Evolutionary conservation across 2,113 vertebrate genomes (phyloP).

Genomic region (Alexandromys fortis): DNA sequence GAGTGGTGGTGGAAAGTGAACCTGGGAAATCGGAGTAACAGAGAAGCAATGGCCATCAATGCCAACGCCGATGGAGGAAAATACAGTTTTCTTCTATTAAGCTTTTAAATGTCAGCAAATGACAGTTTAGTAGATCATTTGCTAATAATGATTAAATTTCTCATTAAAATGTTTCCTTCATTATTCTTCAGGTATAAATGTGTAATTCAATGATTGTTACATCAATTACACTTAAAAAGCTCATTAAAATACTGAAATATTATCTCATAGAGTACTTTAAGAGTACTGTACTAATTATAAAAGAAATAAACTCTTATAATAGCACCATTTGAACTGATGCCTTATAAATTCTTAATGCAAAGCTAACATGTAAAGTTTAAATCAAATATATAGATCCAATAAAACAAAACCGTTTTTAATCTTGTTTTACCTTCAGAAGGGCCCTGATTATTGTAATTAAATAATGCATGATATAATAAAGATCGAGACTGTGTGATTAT

Average conservation of each 20-base stretch:
- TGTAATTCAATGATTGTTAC: slow-evolving; percentile 90
- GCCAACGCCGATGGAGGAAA: slow-evolving; percentile 81
- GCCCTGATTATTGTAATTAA: slow-evolving; percentile 93
- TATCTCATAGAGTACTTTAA: slow-evolving; percentile 89
- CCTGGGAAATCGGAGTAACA: slow-evolving; percentile 70
- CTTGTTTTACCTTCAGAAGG: slow-evolving; percentile 89
- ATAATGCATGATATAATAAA: slow-evolving; percentile 93
- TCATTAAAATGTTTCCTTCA: slow-evolving; percentile 91
- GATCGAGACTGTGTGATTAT: slow-evolving; percentile 88
- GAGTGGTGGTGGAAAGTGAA: slow-evolving; percentile 73
- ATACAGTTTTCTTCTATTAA: slow-evolving; percentile 84
- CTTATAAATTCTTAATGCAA: slow-evolving; percentile 95
- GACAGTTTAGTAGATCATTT: slow-evolving; percentile 90
- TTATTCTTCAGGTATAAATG: slow-evolving; percentile 92
- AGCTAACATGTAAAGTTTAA: slow-evolving; percentile 92
- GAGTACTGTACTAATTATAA: slow-evolving; percentile 91
- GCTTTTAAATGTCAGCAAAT: slow-evolving; percentile 90
- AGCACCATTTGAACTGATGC: slow-evolving; percentile 89
- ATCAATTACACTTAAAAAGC: slow-evolving; percentile 93
- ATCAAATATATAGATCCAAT: slow-evolving; percentile 94
- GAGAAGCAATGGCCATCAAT: slow-evolving; percentile 73
- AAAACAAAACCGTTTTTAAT: slow-evolving; percentile 92
- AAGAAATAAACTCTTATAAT: slow-evolving; percentile 92
- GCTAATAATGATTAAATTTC: slow-evolving; percentile 92
- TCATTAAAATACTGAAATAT: slow-evolving; percentile 93